Base-by-base conservation (phyloP, 2,797 vertebrate genomes). In the Eulemur mongoz region DNA sequence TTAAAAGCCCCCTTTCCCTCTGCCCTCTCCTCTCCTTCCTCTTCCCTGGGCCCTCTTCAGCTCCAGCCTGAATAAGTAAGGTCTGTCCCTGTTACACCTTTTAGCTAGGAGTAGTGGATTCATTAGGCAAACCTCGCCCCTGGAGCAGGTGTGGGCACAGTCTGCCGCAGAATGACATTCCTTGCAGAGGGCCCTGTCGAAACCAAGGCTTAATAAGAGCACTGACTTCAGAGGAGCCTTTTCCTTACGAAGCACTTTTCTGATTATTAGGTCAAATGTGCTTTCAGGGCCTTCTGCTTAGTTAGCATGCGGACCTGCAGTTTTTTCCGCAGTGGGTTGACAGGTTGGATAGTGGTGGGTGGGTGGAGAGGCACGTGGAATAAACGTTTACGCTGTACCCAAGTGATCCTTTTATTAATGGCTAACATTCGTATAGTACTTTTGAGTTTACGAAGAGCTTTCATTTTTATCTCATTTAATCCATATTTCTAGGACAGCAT, bases 181-280 rank as follows among this genome's bases (percentile, higher is more conserved):
- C 18, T 59, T 15, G 50, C 40, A 18, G 18, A 72, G 82, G 65
- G 40, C 40, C 7, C 54, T 45, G 22, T 25, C 5, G 54, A 54
- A 45, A 17, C 63, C 0, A 0, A 70, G 45, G n/a, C 76, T 86
- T 78, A 63, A 52, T 12, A 27, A 35, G 57, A 89, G 52, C 70
- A 7, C 57, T 14, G n/a, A 65, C 86, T 54, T 54, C 11, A 7
- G 52, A 57, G 48, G 14, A 54, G 43, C 17, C 50, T 80, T 93
- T 88, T 61, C 88, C 89, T 96, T 91, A 83, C 5, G 1, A 92
- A 86, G 95, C 88, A 9, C 75, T 91, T 95, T 85, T 65, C 52
- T 15, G 63, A 27, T 30, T 30, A 27, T 85, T n/a, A 59, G 84
- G 76, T 82, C 73, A 48, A n/a, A n/a, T 54, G 23, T 70, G 75